These are phyloP conservation scores for Amphimallon solstitiale DNA, from an alignment of 2,888 invertebrate genomes.

Conservation along the genomic window DNA sequence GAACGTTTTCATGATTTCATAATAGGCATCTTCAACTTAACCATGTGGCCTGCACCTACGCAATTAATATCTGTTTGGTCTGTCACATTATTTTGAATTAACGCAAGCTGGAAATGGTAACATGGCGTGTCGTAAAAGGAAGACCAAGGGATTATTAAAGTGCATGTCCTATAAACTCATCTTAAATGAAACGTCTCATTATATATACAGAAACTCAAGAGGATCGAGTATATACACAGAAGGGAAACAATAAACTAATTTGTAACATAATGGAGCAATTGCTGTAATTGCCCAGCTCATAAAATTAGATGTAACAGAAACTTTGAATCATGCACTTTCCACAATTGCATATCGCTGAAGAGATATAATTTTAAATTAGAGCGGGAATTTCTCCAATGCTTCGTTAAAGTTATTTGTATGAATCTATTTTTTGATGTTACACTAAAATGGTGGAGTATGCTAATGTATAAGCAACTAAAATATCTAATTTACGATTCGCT, in stretches of 20 bases:
- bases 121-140: not conserved
- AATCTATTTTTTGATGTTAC: too few relatives aligned
- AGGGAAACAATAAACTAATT: slow-evolving; percentile 24
- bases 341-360: not conserved
- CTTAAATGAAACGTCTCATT: slow-evolving; percentile 22
- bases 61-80: not conserved
- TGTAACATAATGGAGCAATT: slow-evolving; percentile 13
- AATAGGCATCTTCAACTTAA: not conserved
- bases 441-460: too few relatives aligned
- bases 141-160: slow-evolving; percentile 10
- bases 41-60: slow-evolving; percentile 2
- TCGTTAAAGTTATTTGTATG: not conserved
- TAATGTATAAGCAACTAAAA: too few relatives aligned
- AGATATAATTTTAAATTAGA: not conserved
- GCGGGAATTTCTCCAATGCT: not conserved
- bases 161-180: slow-evolving; percentile 18
- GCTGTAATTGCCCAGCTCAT: slow-evolving; percentile 14
- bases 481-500: too few relatives aligned
- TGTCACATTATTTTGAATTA: slow-evolving; percentile 12
- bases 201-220: not conserved
- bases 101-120: not conserved
- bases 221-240: not conserved
- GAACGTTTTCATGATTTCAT: not conserved
- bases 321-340: not conserved
- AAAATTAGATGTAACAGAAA: not conserved